Base-by-base conservation (phyloP, 1,140 invertebrate genomes). In the Probaryconus sp. region DNA sequence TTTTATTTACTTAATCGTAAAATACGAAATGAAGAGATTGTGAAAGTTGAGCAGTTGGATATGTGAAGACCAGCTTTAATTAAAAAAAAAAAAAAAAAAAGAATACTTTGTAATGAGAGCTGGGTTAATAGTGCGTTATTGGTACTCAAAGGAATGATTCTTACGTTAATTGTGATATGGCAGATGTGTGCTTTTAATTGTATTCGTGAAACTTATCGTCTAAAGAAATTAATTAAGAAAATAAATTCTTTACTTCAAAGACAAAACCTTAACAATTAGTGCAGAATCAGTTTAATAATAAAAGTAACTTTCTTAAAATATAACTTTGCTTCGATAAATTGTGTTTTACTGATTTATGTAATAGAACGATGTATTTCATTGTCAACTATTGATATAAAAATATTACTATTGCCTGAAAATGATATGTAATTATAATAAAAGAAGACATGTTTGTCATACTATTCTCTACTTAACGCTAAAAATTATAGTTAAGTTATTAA, bases 11-110 rank as follows among this genome's bases (percentile, higher is more conserved):
- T 33, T 13, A 47, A 26, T 18, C 9, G 20, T 47, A 7, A 45
- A n/a, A n/a, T n/a, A n/a, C 26, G 20, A 38, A 48, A 60, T n/a
- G 31, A 40, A 42, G 58, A 63, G 58, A 50, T 64, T 26, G 60
- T 63, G 58, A 63, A 63, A 63, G 58, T 63, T 63, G 58, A 63
- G 58, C 58, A 63, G 45, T 38, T 28, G 43, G 56, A 48, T 61
- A 61, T 61, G 43, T 48, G 43, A 48, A 61, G 56, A 48, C 7
- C 56, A 61, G 43, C 45, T 48, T 48, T 43, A 2, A 26, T 37
- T 61, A 48, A 37, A 48, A n/a, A 61, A 13, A 38, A 18, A 38
- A 48, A 37, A 48, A n/a, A 61, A 13, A 38, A 18, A 38, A 20
- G 26, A 38, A 40, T 40, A 40, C 33, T 61, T 61, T 61, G 42